Percentiles rank a stretch among this genome's conserved stretches.
phyloP scores from a whole-genome alignment of 2,888 invertebrate species.

The Brachyptera putata region DNA sequence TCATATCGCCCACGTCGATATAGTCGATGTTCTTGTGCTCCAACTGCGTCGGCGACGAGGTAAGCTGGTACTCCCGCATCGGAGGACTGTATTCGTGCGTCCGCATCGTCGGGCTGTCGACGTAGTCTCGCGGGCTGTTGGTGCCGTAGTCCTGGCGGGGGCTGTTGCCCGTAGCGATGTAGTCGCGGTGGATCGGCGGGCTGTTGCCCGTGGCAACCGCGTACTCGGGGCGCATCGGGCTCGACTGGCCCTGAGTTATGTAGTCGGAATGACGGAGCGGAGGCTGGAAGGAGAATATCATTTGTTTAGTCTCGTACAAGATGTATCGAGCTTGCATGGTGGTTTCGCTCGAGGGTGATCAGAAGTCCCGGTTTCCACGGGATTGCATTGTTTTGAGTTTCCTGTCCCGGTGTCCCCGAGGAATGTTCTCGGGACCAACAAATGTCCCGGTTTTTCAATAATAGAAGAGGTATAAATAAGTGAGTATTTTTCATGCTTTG shows the following conservation, averaged over 20 bases:
- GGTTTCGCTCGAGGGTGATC: slow-evolving; percentile 65
- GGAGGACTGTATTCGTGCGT: slow-evolving; percentile 59
- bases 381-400: too few relatives aligned
- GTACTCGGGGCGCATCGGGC: background rate
- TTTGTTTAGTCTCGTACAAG: slow-evolving; percentile 41
- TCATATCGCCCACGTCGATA: slow-evolving; percentile 32
- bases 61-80: slow-evolving; percentile 28
- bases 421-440: too few relatives aligned
- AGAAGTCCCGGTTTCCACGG: too few relatives aligned
- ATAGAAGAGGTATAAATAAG: too few relatives aligned
- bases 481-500: too few relatives aligned
- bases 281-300: slow-evolving; percentile 39
- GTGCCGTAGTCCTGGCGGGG: slow-evolving; percentile 51
- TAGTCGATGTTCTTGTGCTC: slow-evolving; percentile 29
- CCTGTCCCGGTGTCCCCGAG: too few relatives aligned
- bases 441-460: too few relatives aligned
- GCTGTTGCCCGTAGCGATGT: slow-evolving; percentile 49
- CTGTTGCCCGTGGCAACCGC: slow-evolving; percentile 10
- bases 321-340: slow-evolving; percentile 41
- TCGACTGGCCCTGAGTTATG: background rate
- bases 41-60: slow-evolving; percentile 17
- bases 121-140: slow-evolving; percentile 23
- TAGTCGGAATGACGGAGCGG: slow-evolving; percentile 4
- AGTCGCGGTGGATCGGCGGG: too few relatives aligned
- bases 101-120: background rate